Base-by-base conservation (phyloP, 2,797 vertebrate species). In the Nyctibius grandis region DNA sequence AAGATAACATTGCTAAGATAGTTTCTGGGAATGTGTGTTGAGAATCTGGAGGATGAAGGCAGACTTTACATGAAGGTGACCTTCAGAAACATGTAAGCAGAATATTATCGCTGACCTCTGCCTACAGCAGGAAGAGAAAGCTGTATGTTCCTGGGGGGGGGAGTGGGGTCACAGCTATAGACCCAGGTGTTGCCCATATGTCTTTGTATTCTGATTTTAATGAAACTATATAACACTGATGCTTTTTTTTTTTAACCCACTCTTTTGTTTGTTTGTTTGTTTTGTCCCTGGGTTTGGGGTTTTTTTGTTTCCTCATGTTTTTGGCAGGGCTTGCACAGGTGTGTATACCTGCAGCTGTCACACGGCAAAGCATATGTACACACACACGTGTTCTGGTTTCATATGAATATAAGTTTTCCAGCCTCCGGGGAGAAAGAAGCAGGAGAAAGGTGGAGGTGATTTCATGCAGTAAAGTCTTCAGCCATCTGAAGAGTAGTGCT, bases 171-270 rank as follows among this genome's bases (percentile, higher is more conserved):
- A 57, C 36, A 83, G 73, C 53, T 81, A 90, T 36, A 83, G 48
- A 72, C 17, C 48, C 92, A 96, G 85, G 76, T 91, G 85, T 42
- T 95, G 47, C 70, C 86, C 85, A 95, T 50, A 93, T 95, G 84
- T 76, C 47, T 87, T 75, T 84, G 47, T 74, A 75, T 80, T 85
- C 75, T 84, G 72, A 64, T 81, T 92, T 93, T 80, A 80, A 54
- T 77, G 33, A 72, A 92, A 57, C 40, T n/a, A 9, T 48, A 9
- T 20, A 85, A 69, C n/a, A 29, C 8, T 26, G 6, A 33, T 18
- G 16, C 15, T 8, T 40, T 36, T 56, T 34, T 61, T 63, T 84
- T 81, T 59, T 44, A 76, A 33, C 15, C 16, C 13, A 19, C 8
- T 65, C 4, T 18, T 56, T 78, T 48, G 18, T 64, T 89, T 36